Conservation (phyloP, 1,140 invertebrate species). For the Drosophila pallidifrons region DNA sequence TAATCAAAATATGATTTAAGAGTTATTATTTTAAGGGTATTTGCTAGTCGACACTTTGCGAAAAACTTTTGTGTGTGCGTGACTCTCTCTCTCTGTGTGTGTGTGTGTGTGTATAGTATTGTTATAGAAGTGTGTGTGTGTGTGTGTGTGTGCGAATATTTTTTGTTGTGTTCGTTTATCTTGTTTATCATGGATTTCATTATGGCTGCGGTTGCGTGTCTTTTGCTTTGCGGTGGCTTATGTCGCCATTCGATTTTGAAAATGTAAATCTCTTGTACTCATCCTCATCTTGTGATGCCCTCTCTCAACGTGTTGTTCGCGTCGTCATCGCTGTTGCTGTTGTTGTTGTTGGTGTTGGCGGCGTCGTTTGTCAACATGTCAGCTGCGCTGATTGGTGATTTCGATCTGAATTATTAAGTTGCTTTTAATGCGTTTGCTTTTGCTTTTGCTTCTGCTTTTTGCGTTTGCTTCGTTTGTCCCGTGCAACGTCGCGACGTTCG, state of each 20-base stretch:
- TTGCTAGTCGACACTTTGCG: background rate
- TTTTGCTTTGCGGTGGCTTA: slow-evolving; percentile 82
- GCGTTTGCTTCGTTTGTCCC: slow-evolving; percentile 8
- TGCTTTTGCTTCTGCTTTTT: slow-evolving; percentile 45
- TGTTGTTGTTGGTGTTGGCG: slow-evolving; percentile 46
- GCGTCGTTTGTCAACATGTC: slow-evolving; percentile 81
- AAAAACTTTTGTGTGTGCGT: too few relatives aligned
- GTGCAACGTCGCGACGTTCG: slow-evolving; percentile 13
- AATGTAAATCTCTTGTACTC: slow-evolving; percentile 80
- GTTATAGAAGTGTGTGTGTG: slow-evolving; percentile 6
- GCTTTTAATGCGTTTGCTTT: slow-evolving; percentile 80
- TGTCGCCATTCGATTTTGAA: slow-evolving; percentile 82
- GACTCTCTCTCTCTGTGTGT: background rate
- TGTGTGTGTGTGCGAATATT: slow-evolving; percentile 17
- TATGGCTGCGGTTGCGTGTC: slow-evolving; percentile 76
- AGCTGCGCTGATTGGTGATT: slow-evolving; percentile 79
- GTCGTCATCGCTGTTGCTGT: slow-evolving; percentile 24
- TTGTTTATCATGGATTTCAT: slow-evolving; percentile 81
- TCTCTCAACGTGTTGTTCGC: slow-evolving; percentile 2
- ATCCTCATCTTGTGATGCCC: slow-evolving; percentile 24
- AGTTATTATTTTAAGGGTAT: background rate
- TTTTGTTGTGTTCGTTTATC: slow-evolving; percentile 70
- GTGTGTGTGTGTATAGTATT: slow-evolving; percentile 2
- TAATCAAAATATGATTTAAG: too few relatives aligned
- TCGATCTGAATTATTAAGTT: slow-evolving; percentile 82